These are phyloP conservation scores for Geococcyx californianus DNA, from an alignment of 2,113 vertebrate genomes.

Conservation along the genomic window DNA sequence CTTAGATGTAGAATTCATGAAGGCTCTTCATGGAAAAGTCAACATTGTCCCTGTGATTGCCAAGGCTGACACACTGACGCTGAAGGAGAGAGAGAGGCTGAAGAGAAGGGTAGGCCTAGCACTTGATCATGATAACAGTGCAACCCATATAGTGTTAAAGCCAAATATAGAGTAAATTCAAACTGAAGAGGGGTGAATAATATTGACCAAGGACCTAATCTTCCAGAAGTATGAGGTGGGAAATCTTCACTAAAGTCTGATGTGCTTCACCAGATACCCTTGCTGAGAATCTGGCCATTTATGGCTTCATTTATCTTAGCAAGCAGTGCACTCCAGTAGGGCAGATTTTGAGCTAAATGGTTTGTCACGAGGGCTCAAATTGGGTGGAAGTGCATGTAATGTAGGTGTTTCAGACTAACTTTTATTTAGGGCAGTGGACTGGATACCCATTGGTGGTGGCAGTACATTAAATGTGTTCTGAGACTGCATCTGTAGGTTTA, in stretches of 20 bases:
- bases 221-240: neutral
- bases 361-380: neutral
- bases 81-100: slow-evolving; percentile 87
- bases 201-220: neutral
- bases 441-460: neutral
- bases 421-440: neutral
- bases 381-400: no score
- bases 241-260: neutral
- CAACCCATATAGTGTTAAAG: neutral
- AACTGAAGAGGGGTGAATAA: neutral
- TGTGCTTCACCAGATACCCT: neutral
- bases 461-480: neutral
- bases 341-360: fast-evolving
- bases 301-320: neutral
- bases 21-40: slow-evolving; percentile 91
- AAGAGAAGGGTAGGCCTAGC: slow-evolving; percentile 79
- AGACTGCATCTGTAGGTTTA: neutral
- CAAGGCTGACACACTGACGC: slow-evolving; percentile 86
- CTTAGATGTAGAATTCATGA: slow-evolving; percentile 91
- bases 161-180: neutral
- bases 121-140: neutral
- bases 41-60: slow-evolving; percentile 92
- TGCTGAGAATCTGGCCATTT: neutral
- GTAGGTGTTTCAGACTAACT: neutral
- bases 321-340: neutral